Evolutionary conservation across 2,113 vertebrate genomes (phyloP).

Genomic region (Xenus cinereus): DNA sequence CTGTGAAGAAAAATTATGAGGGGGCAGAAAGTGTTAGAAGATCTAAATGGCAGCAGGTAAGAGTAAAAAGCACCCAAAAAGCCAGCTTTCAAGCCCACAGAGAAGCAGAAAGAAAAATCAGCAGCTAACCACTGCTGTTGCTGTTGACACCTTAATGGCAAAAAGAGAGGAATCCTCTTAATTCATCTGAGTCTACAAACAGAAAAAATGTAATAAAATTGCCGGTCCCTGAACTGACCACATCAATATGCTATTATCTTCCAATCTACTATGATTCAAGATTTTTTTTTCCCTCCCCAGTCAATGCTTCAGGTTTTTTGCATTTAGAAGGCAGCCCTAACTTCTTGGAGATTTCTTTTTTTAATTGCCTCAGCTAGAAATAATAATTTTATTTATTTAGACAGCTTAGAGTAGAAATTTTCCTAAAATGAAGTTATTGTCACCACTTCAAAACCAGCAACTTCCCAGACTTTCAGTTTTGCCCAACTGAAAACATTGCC

Average conservation of each 20-base stretch:
- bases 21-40: constrained; percentile 10
- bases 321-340: background rate
- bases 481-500: background rate
- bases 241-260: background rate
- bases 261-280: background rate
- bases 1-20: constrained; percentile 27
- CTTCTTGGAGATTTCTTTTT: background rate
- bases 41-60: background rate
- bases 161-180: background rate
- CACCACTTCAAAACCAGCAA: background rate
- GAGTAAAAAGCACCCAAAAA: constrained; percentile 18
- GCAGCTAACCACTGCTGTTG: background rate
- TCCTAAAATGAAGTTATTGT: constrained; percentile 14
- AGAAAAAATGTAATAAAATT: background rate
- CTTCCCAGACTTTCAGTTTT: background rate
- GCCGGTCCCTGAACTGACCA: background rate
- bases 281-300: background rate
- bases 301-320: background rate
- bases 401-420: background rate
- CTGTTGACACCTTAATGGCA: background rate
- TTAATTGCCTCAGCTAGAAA: constrained; percentile 4
- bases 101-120: background rate
- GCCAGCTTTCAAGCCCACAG: background rate
- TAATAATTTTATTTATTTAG: constrained; percentile 23
- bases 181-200: background rate